Base-by-base conservation (phyloP, 2,113 vertebrate species). In the Pomatostomus ruficeps region DNA sequence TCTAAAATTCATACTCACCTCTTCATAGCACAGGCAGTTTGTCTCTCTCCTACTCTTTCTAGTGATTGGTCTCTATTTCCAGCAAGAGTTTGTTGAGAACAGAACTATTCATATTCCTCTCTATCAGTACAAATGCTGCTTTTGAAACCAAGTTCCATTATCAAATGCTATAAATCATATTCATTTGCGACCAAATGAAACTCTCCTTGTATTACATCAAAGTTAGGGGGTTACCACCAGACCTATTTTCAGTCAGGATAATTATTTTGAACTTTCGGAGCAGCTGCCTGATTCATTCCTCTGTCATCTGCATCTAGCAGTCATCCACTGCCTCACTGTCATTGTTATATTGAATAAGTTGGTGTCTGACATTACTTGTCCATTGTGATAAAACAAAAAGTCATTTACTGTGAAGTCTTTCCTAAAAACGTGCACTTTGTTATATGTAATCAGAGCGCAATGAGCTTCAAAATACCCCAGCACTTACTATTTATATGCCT, bases 231-330 rank as follows among this genome's bases (percentile, higher is more conserved):
- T 58, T 93, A 93, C 87, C 77, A 94, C 33, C 70, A 94, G 81
- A 74, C 62, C 74, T 85, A 94, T 93, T 95, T 95, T 91, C 66
- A 91, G 85, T 43, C 49, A 89, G 71, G 58, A 76, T 95, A 95
- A 96, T 96, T 94, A 79, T 76, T 95, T 42, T 95, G 93, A 95
- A 95, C 94, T 97, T 97, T 96, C 74, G 89, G 62, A 91, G 84
- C 80, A 96, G 93, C 76, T 95, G 93, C 29, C 54, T 94, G 77
- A 95, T 92, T 95, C 94, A 95, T 54, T 77, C 70, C 61, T 74
- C 84, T 85, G 59, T 78, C 54, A 36, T 83, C 66, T 85, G 42
- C 21, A 85, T 68, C 52, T 43, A 88, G 38, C 43, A 87, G 79
- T 93, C 84, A 93, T 36, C 58, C 91, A 52, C 43, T 66, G 71